Evolutionary conservation across 2,888 invertebrate genomes (phyloP).

Genomic region (Congeria kusceri): DNA sequence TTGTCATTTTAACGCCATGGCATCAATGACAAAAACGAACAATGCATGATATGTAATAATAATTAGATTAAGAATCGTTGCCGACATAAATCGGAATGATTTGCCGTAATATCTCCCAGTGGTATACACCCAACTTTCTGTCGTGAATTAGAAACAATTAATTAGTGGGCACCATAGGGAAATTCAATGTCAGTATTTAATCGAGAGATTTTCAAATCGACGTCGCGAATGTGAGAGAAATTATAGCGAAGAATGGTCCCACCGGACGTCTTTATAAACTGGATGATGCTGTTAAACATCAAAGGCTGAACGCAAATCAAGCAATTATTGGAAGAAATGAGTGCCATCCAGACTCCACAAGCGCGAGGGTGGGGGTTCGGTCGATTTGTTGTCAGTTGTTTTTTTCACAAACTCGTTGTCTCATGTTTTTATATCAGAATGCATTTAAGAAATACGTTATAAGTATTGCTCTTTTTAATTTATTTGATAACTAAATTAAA

Average conservation of each 20-base stretch:
- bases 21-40: neutral
- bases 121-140: conserved; percentile 55
- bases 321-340: conserved; percentile 21
- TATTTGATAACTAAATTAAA: no score
- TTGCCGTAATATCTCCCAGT: conserved; percentile 47
- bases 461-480: no score
- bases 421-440: no score
- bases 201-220: conserved; percentile 56
- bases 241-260: conserved; percentile 56
- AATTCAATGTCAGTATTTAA: conserved; percentile 64
- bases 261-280: conserved; percentile 38
- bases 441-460: no score
- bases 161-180: conserved; percentile 58
- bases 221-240: conserved; percentile 50
- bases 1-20: neutral
- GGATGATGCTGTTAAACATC: conserved; percentile 52
- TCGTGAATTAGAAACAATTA: conserved; percentile 66
- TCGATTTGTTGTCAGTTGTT: no score
- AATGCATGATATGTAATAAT: neutral
- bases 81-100: conserved; percentile 39
- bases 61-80: conserved; percentile 9
- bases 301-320: conserved; percentile 41
- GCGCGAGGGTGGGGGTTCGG: no score
- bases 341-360: neutral
- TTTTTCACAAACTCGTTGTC: no score